Evolutionary conservation across 2,113 vertebrate species (phyloP).

Genomic region (Hemichromis elongatus): DNA sequence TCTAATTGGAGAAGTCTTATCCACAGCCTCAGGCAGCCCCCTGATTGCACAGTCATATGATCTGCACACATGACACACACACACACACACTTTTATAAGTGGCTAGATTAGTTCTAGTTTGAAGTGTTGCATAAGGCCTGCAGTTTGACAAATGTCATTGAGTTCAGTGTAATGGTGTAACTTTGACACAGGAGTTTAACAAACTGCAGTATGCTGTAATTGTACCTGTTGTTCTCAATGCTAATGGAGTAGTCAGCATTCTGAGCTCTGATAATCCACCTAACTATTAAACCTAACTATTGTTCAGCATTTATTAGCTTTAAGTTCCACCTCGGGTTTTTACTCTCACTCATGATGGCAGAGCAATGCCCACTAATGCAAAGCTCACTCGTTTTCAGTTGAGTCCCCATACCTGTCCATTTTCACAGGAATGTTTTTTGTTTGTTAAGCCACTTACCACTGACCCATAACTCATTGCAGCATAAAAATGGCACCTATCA

Average conservation of each 20-base stretch:
- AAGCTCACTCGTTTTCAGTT: not conserved
- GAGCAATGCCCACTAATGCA: not conserved
- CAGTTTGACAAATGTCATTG: not conserved
- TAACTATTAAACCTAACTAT: not conserved
- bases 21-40: not conserved
- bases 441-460: not conserved
- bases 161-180: not conserved
- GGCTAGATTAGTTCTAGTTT: conserved; percentile 1
- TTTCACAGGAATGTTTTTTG: not conserved
- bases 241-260: not conserved
- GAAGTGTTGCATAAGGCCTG: not conserved
- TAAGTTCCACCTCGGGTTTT: not conserved
- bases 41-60: conserved; percentile 32
- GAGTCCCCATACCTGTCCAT: accelerated
- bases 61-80: conserved; percentile 24
- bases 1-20: conserved; percentile 58
- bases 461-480: not conserved
- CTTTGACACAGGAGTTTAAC: not conserved
- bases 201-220: not conserved
- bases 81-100: conserved; percentile 28
- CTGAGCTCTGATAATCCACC: not conserved
- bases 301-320: not conserved
- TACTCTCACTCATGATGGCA: not conserved
- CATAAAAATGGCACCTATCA: not conserved
- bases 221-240: not conserved